phyloP scores from a whole-genome alignment of 2,888 invertebrate genomes.

The Cephus nigrinus region DNA sequence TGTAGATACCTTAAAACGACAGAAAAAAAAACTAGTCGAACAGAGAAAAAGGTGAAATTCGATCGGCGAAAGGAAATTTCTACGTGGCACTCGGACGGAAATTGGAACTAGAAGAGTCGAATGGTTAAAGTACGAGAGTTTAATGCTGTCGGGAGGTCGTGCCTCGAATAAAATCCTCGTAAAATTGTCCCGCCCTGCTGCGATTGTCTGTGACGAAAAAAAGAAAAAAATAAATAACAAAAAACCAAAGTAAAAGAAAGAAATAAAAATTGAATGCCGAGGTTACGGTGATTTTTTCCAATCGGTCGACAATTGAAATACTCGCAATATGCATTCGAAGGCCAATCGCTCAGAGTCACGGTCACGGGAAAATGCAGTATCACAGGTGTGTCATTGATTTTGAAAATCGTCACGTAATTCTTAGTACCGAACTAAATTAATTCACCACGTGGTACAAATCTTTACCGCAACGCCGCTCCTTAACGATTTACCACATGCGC shows the following conservation, averaged over 20 bases:
- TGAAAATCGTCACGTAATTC: background rate
- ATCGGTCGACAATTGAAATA: background rate
- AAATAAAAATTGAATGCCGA: background rate
- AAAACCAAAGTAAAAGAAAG: background rate
- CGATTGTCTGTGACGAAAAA: background rate
- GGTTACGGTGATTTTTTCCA: background rate
- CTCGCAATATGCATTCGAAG: background rate
- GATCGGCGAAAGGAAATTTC: background rate
- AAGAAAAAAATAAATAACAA: background rate
- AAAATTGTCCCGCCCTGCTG: background rate
- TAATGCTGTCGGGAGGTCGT: background rate
- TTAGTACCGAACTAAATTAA: background rate
- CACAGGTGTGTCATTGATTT: background rate
- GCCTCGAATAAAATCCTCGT: constrained; percentile 1
- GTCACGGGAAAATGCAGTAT: background rate
- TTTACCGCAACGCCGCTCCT: constrained; percentile 30
- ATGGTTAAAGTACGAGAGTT: background rate
- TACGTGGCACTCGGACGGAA: background rate
- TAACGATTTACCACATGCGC: constrained; percentile 62
- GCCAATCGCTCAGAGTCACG: background rate
- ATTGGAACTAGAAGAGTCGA: background rate
- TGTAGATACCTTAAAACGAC: background rate
- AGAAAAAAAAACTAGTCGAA: background rate
- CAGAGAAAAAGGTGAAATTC: background rate
- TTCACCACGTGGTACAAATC: background rate